Evolutionary conservation across 1,140 invertebrate species (phyloP).

Genomic region (Cataglyphis hispanica): DNA sequence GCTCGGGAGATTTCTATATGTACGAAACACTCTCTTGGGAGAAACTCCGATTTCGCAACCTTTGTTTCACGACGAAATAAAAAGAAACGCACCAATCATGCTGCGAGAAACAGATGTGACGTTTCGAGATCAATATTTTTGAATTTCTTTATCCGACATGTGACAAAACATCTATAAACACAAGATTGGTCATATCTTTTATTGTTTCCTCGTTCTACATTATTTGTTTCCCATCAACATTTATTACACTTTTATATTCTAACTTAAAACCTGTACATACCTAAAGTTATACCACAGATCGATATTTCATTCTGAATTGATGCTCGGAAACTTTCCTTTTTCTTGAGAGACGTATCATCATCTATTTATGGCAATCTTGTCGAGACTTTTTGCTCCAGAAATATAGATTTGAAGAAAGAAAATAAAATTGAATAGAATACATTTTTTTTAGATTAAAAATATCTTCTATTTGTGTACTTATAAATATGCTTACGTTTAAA

Average conservation of each 20-base stretch:
- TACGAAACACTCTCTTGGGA: slow-evolving; percentile 25
- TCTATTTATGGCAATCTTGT: neutral
- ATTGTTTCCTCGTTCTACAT: neutral
- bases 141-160: neutral
- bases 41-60: slow-evolving; percentile 30
- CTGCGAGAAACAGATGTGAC: slow-evolving; percentile 57
- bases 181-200: slow-evolving; percentile 4
- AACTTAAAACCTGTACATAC: neutral
- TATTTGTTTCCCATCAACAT: neutral
- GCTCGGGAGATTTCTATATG: slow-evolving; percentile 43
- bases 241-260: neutral
- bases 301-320: neutral
- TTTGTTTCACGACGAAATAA: slow-evolving; percentile 58
- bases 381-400: neutral
- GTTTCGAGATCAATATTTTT: slow-evolving; percentile 31
- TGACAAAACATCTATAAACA: slow-evolving; percentile 38
- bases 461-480: slow-evolving; percentile 65
- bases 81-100: slow-evolving; percentile 44
- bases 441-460: slow-evolving; percentile 77
- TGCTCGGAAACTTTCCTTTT: neutral
- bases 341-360: neutral
- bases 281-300: neutral
- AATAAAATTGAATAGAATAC: slow-evolving; percentile 18
- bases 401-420: slow-evolving; percentile 5
- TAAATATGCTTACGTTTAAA: slow-evolving; percentile 63